These are phyloP conservation scores for Kryptopterus vitreolus DNA, from an alignment of 2,797 vertebrate species.

Conservation along the genomic window DNA sequence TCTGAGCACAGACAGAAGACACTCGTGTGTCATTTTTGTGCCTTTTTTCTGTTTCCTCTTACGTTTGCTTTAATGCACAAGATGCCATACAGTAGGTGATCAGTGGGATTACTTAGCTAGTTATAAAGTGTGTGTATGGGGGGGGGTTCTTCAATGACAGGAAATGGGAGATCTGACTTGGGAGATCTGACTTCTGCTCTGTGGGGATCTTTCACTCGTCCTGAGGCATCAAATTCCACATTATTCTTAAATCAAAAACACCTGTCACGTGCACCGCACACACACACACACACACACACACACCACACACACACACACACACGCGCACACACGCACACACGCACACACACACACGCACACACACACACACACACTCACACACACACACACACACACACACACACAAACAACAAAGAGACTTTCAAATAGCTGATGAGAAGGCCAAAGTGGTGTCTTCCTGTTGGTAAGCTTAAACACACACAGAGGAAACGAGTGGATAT, in stretches of 20 bases:
- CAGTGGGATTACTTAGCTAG: not conserved
- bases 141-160: not conserved
- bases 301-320: not conserved
- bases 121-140: too few relatives aligned
- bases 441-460: slow-evolving; percentile 33
- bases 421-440: slow-evolving; percentile 2
- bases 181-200: not conserved
- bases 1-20: slow-evolving; percentile 69
- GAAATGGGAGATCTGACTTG: not conserved
- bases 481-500: not conserved
- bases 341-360: not conserved
- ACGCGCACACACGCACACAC: slow-evolving; percentile 11
- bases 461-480: slow-evolving; percentile 10
- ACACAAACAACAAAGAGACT: slow-evolving; percentile 19
- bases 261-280: not conserved
- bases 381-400: not conserved
- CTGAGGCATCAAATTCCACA: slow-evolving; percentile 2
- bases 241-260: slow-evolving; percentile 31
- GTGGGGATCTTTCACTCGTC: not conserved
- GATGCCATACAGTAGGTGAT: not conserved
- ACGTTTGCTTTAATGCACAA: too few relatives aligned
- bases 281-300: slow-evolving; percentile 14
- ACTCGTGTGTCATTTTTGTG: not conserved
- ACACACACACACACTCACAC: slow-evolving; percentile 7
- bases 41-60: not conserved